Base-by-base conservation (phyloP, 1,140 invertebrate species). In the Drosophila parabipectinata region DNA sequence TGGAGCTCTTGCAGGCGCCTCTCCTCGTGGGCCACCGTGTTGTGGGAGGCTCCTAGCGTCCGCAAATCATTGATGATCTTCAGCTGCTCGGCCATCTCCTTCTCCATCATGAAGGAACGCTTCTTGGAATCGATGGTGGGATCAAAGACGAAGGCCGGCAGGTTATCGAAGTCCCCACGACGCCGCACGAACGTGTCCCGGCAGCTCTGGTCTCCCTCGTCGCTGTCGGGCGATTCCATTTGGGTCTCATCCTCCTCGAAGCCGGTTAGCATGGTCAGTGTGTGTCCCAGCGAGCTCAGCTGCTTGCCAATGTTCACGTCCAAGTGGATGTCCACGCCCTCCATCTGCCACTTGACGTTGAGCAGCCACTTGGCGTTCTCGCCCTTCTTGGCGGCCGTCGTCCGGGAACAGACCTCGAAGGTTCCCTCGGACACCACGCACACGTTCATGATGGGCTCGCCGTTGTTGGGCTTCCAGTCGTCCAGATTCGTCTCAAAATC, bases 341-440 rank as follows among this genome's bases (percentile, higher is more conserved):
- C 97, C 99, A 99, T 99, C 93, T 99, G 96, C 98, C 98, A 99
- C 73, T 98, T 96, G 0, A 99, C 97, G 92, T 99, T 99, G 26
- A 99, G 92, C 72, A 99, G 95, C 99, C 98, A 99, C 92, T 99
- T 99, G 2, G 98, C 98, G 93, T 99, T 99, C 92, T 98, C 97
- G 94, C 84, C 88, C 85, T 94, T 95, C 87, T 96, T 96, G 34
- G 96, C 95, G 4, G 96, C 96, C 32, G 97, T 95, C 2, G 98
- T 99, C 66, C 97, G 93, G 66, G 97, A 98, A 92, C 98, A 99
- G 0, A 99, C 97, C 94, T 99, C 98, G 91, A 99, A 99, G 8
- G 98, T 99, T 26, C 98, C 98, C 92, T 99, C 97, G n/a, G 97
- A 98, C 6, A 99, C 98, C 48, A 97, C 96, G 92, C 98, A 99